phyloP scores from a whole-genome alignment of 2,888 invertebrate genomes.

The Sminthurinus aureus region DNA sequence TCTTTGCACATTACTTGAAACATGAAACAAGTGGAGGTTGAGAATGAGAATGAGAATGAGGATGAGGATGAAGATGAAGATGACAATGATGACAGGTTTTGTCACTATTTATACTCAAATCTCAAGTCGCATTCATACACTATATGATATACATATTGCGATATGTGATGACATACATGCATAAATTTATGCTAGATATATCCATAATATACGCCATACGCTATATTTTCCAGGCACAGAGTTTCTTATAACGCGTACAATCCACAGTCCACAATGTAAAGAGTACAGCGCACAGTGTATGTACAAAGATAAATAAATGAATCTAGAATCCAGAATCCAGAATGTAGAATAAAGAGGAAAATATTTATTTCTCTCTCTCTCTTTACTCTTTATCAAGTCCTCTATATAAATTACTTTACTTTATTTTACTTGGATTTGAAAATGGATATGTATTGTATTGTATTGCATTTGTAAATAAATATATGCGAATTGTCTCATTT shows the following conservation, averaged over 20 bases:
- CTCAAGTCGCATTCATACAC: background rate
- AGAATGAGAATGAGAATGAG: conserved; percentile 14
- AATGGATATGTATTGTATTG: background rate
- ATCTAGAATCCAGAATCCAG: no score
- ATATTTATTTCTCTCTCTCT: background rate
- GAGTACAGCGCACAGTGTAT: no score
- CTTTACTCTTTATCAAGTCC: background rate
- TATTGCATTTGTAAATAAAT: background rate
- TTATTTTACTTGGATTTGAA: background rate
- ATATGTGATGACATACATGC: no score
- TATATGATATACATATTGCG: no score
- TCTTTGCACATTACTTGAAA: no score
- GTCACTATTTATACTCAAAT: background rate
- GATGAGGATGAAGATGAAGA: conserved; percentile 9
- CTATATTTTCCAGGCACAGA: no score
- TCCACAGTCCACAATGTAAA: no score
- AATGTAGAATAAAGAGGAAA: background rate
- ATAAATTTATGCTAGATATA: no score
- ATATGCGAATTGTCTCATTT: conserved; percentile 29
- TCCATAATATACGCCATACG: no score
- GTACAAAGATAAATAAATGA: no score
- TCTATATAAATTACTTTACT: background rate
- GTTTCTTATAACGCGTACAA: no score
- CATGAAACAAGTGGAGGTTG: conserved; percentile 1
- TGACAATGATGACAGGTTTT: conserved; percentile 32